These are phyloP conservation scores for Ridgeia piscesae DNA, from an alignment of 1,140 invertebrate genomes.

Conservation along the genomic window DNA sequence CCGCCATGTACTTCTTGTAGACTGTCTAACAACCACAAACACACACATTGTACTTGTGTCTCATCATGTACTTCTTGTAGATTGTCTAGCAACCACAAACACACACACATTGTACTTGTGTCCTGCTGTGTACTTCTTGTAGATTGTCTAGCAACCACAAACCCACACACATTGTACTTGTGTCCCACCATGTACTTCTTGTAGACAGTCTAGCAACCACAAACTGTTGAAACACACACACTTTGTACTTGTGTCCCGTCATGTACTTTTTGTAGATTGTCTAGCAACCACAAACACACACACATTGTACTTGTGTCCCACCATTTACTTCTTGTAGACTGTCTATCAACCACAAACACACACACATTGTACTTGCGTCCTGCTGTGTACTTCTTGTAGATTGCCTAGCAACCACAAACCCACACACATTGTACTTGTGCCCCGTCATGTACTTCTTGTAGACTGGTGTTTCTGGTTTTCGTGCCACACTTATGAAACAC, in stretches of 20 bases:
- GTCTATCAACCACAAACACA: not conserved
- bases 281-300: not conserved
- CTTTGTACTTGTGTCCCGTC: no score
- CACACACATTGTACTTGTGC: not conserved
- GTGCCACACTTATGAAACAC: no score
- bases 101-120: not conserved
- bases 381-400: not conserved
- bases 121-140: not conserved
- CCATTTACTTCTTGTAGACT: not conserved
- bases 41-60: not conserved
- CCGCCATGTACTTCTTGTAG: not conserved
- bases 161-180: not conserved
- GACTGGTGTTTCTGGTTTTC: not conserved
- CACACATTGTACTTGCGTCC: not conserved
- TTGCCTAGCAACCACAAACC: not conserved
- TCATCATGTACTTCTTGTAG: not conserved
- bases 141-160: not conserved
- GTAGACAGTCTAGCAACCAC: not conserved
- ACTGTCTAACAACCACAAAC: not conserved
- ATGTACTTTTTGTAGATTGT: not conserved
- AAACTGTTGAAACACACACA: not conserved
- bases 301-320: not conserved
- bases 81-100: not conserved
- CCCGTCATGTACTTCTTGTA: not conserved
- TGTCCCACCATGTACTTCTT: not conserved